These are phyloP conservation scores for Noctua janthe DNA, from an alignment of 2,888 invertebrate species.

Conservation along the genomic window DNA sequence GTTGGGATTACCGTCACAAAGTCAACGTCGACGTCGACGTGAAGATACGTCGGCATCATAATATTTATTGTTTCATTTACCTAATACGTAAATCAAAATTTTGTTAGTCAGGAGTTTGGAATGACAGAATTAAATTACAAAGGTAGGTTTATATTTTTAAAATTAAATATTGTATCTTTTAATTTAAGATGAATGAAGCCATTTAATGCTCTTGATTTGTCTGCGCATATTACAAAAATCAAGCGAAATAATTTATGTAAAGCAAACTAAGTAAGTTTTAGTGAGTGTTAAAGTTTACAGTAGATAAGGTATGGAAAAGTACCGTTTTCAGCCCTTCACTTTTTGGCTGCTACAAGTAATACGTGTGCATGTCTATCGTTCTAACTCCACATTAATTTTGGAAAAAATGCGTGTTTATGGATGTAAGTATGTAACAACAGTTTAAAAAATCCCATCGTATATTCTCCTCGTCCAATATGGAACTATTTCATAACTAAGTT, in stretches of 20 bases:
- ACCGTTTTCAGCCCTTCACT: neutral
- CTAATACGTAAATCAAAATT: conserved; percentile 12
- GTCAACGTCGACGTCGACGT: conserved; percentile 15
- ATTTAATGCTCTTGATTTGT: neutral
- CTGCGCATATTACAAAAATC: neutral
- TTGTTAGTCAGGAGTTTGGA: neutral
- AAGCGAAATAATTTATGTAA: neutral
- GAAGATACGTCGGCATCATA: conserved; percentile 20
- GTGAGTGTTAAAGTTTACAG: neutral
- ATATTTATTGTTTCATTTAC: conserved; percentile 44
- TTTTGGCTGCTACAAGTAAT: neutral
- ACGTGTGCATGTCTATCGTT: neutral
- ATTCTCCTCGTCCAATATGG: neutral
- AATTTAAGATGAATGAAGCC: neutral
- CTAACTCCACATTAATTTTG: neutral
- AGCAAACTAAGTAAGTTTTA: neutral
- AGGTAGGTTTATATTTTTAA: neutral
- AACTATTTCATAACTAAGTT: conserved; percentile 30
- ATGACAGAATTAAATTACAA: conserved; percentile 6
- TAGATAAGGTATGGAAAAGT: neutral
- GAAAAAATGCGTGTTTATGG: neutral
- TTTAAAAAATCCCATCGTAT: too few species aligned
- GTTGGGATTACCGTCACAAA: conserved; percentile 41
- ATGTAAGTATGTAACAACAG: neutral
- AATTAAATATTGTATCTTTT: neutral